These are phyloP conservation scores for Percopsis transmontana DNA, from an alignment of 2,113 vertebrate genomes.

Conservation along the genomic window DNA sequence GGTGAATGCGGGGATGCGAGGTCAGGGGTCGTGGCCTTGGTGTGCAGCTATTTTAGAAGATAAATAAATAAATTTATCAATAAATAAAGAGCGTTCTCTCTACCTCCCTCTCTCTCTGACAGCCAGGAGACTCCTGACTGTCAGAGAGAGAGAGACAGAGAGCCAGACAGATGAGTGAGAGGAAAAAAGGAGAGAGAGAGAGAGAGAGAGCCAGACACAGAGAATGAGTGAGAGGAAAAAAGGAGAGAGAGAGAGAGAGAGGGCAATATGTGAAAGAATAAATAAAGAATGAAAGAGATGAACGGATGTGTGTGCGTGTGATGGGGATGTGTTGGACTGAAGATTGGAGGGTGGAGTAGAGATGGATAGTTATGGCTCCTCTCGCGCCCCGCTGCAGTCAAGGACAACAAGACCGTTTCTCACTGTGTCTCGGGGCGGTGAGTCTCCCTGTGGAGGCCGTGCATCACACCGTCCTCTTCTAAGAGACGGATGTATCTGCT, in stretches of 20 bases:
- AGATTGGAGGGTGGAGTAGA: slow-evolving; percentile 30
- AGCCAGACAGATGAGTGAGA: background rate
- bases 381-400: slow-evolving; percentile 58
- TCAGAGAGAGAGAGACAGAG: slow-evolving; percentile 4
- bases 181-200: background rate
- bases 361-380: slow-evolving; percentile 52
- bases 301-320: background rate
- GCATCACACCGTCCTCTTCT: slow-evolving; percentile 30
- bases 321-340: slow-evolving; percentile 8
- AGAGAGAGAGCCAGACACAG: background rate
- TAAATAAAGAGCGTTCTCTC: slow-evolving; percentile 27
- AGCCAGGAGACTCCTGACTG: slow-evolving; percentile 11
- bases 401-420: slow-evolving; percentile 62
- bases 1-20: slow-evolving; percentile 58
- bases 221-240: background rate
- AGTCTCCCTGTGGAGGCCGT: slow-evolving; percentile 46
- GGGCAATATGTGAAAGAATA: too few relatives aligned
- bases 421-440: slow-evolving; percentile 57
- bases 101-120: background rate
- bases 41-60: slow-evolving; percentile 37
- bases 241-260: slow-evolving; percentile 19
- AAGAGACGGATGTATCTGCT: slow-evolving; percentile 31
- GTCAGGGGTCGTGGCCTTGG: slow-evolving; percentile 59
- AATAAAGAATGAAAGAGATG: background rate
- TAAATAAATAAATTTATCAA: slow-evolving; percentile 21